Evolutionary conservation across 2,888 invertebrate species (phyloP), one percentile per base, ranked within the genome.

Genomic region (Oeneis ivallda): DNA sequence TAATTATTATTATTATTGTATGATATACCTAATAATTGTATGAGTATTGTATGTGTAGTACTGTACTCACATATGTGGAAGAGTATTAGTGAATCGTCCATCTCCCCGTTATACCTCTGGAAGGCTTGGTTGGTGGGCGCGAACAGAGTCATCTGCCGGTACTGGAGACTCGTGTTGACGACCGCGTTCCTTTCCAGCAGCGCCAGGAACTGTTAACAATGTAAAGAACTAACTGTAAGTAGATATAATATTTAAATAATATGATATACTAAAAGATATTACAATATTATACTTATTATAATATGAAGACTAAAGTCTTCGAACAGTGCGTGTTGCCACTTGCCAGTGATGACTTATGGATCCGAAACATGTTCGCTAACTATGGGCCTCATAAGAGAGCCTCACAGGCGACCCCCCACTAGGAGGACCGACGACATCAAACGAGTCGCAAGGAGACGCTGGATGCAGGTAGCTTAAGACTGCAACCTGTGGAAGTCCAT

Each of bases 61-160:
- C 11, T 56, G 3, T 59, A 94, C 96, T 96, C 92, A 97, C 97
- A 94, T 87, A 97, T 96, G 81, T 97, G 97, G 80, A 97, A 97
- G 19, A 96, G 93, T 19, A 96, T 95, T 69, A 96, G 86, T 58
- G 85, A 91, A 70, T 93, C 93, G 65, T 93, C 93, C 79, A 91
- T 88, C 68, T 92, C 93, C 1, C 93, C 93, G 69, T 91, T 93
- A 85, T 94, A 94, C 69, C 94, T 93, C 87, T 96, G 96, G 89
- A 97, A 97, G 66, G 97, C 97, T 73, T 94, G 93, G 87, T 98
- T 97, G 71, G 96, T 96, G 10, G 97, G 97, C 63, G 97, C 97
- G 79, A 98, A 98, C 67, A 98, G 92, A n/a, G 97, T 97, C 80
- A 96, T 94, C 79, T 95, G 94, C 71, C 96, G 94, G 81, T 94